Percentiles rank a stretch among this genome's conserved stretches.
Evolutionary conservation across 2,888 invertebrate species (phyloP).

Genomic region (Acanthosepion pharaonis): DNA sequence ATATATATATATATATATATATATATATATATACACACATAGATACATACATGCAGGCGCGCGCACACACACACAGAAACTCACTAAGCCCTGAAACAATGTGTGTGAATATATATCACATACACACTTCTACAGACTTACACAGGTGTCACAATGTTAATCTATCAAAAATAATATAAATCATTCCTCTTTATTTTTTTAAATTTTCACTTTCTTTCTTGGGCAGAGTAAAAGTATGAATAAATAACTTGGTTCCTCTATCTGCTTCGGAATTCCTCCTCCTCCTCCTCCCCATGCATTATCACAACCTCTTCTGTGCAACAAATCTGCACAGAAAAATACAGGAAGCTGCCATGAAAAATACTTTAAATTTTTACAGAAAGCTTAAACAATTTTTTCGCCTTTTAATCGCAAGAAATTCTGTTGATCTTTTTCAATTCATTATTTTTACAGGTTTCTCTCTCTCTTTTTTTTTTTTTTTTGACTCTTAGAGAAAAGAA

Average conservation of each 20-base stretch:
- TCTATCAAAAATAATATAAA: background rate
- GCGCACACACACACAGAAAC: background rate
- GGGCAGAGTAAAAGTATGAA: background rate
- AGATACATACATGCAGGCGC: background rate
- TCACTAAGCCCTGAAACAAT: background rate
- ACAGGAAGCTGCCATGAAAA: background rate
- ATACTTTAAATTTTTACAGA: background rate
- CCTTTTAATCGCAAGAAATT: background rate
- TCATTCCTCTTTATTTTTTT: background rate
- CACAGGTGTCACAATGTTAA: background rate
- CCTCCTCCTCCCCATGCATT: background rate
- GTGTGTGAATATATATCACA: background rate
- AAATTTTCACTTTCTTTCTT: background rate
- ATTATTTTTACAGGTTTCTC: too few species aligned
- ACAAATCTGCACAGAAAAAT: background rate
- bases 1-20: too few species aligned
- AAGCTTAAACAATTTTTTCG: background rate
- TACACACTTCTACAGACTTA: too few species aligned
- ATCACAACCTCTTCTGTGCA: background rate
- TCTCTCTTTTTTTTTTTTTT: background rate
- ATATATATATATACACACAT: too few species aligned
- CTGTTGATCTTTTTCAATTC: background rate
- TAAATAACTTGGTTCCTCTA: background rate
- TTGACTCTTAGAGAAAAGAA: too few species aligned
- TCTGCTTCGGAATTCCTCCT: background rate